Conservation (phyloP, 2,888 invertebrate species). For the Himalopsyche japonica region DNA sequence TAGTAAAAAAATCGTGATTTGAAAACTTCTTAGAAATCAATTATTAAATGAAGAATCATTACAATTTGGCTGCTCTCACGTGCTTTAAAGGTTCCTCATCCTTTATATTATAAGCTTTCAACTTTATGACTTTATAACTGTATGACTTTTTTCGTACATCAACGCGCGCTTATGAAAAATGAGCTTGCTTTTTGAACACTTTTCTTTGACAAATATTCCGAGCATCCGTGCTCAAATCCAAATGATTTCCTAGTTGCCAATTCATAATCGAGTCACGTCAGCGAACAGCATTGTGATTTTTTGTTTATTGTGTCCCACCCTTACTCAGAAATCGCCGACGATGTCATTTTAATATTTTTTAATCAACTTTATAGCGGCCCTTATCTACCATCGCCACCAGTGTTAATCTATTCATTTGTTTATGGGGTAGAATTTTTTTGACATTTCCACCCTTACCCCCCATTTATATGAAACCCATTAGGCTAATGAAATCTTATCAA, state of each 20-base stretch:
- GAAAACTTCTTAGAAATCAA: too few species aligned
- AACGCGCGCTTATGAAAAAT: too few species aligned
- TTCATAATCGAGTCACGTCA: neutral
- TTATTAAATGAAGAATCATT: too few species aligned
- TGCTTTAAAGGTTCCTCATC: too few species aligned
- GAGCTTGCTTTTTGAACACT: too few species aligned
- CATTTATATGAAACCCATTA: constrained; percentile 31
- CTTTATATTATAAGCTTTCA: too few species aligned
- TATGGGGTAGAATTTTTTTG: constrained; percentile 17
- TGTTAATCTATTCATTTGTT: constrained; percentile 34
- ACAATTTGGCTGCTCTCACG: too few species aligned
- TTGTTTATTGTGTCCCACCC: neutral
- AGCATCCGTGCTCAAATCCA: neutral
- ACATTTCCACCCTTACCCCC: constrained; percentile 3
- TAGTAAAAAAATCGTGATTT: too few species aligned
- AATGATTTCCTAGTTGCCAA: neutral
- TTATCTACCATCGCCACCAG: constrained; percentile 27
- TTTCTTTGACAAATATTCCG: too few species aligned
- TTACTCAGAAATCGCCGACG: neutral
- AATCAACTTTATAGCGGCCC: constrained; percentile 36
- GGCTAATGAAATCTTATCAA: constrained; percentile 40
- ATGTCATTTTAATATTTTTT: constrained; percentile 37
- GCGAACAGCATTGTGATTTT: neutral
- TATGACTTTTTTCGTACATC: too few species aligned
- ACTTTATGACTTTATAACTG: too few species aligned